phyloP scores from a whole-genome alignment of 2,113 vertebrate species.

The Corythornis vintsioides region DNA sequence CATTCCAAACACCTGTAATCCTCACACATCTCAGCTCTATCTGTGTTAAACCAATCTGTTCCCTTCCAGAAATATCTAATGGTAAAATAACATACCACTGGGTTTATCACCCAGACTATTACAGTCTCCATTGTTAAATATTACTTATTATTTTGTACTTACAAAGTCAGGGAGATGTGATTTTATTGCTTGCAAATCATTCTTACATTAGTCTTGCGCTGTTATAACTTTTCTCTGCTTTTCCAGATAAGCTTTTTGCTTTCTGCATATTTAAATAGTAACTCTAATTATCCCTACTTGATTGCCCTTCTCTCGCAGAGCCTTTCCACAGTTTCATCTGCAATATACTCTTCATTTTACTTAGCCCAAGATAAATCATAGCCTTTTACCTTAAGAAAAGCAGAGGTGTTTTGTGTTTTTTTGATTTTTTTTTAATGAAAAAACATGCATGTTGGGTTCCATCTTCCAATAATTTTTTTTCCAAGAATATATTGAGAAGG shows the following conservation, averaged over 20 bases:
- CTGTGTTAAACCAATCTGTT: slow-evolving; percentile 3
- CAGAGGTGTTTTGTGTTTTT: neutral
- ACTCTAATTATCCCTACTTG: slow-evolving; percentile 59
- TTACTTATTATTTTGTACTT: slow-evolving; percentile 44
- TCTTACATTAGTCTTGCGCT: neutral
- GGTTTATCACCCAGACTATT: slow-evolving; percentile 10
- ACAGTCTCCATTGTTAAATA: slow-evolving; percentile 17
- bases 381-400: slow-evolving; percentile 50
- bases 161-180: slow-evolving; percentile 32
- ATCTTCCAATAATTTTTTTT: neutral
- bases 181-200: slow-evolving; percentile 44
- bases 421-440: neutral
- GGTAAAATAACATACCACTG: slow-evolving; percentile 19
- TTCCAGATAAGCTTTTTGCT: slow-evolving; percentile 48
- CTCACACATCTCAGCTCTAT: neutral
- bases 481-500: neutral
- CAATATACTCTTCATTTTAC: slow-evolving; percentile 32
- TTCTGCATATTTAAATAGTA: slow-evolving; percentile 65
- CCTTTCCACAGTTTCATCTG: slow-evolving; percentile 46
- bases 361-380: neutral
- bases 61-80: slow-evolving; percentile 20
- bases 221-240: slow-evolving; percentile 16
- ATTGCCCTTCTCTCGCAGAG: slow-evolving; percentile 59
- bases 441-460: neutral
- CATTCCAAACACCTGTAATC: slow-evolving; percentile 17